Evolutionary conservation across 2,888 invertebrate species (phyloP), one percentile per base, ranked within the genome.

Genomic region (Oscheius onirici): DNA sequence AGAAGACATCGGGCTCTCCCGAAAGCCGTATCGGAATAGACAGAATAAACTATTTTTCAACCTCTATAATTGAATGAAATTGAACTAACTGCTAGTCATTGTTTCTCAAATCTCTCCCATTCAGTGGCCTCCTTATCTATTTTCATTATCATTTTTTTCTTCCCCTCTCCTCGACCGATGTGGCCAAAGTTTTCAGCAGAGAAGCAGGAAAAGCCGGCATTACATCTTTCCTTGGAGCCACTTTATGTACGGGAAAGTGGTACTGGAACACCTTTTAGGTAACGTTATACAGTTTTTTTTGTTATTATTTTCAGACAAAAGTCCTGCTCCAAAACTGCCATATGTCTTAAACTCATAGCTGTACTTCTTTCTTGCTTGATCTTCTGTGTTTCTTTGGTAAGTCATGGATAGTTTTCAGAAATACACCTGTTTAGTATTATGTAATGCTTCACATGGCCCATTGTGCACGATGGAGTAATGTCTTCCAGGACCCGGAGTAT

Each of bases 1-100:
- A 71, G 80, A 43, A 71, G 77, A 40, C 34, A 49, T 41, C 63
- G 80, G 13, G 73, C 80, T n/a, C 54, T 76, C 17, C 80, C 80
- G 1, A 66, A 68, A 15, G 57, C 75, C 3, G 72, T 77, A 69
- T 61, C 60, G 46, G 43, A 57, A 6, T 40, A 40, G 15, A 46
- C 34, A 8, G 34, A 34, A 34, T 34, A 34, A 34, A 34, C 5
- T 34, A 8, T 34, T 8, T 34, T 3, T 34, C 34, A 34, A 34
- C 34, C 8, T 34, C n/a, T n/a, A n/a, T n/a, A n/a, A n/a, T n/a
- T n/a, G n/a, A n/a, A n/a, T n/a, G n/a, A n/a, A n/a, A n/a, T n/a
- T n/a, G n/a, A n/a, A n/a, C n/a, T n/a, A n/a, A n/a, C n/a, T n/a
- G n/a, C n/a, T n/a, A n/a, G n/a, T n/a, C n/a, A n/a, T n/a, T n/a